A percentile compares a stretch with the other conserved stretches of the same genome.
These are phyloP conservation scores for Lepilemur ruficaudatus DNA, from an alignment of 2,797 vertebrate species.

Conservation along the genomic window DNA sequence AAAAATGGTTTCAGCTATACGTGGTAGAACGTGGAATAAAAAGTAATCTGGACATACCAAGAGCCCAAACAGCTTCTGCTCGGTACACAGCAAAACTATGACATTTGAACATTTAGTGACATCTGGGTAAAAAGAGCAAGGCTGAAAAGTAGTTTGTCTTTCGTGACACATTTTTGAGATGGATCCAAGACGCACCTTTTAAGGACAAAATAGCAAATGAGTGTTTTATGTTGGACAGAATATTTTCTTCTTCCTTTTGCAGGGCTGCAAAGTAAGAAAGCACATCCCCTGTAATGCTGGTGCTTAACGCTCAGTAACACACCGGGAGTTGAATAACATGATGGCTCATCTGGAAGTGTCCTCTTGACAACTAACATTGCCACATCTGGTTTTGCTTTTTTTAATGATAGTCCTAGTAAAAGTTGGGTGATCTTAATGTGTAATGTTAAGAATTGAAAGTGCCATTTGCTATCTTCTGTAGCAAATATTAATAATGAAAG, in stretches of 20 bases:
- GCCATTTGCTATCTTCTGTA: neutral
- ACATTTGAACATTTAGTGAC: constrained; percentile 48
- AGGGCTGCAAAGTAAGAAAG: constrained; percentile 27
- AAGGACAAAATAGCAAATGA: constrained; percentile 48
- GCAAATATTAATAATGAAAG: constrained; percentile 11
- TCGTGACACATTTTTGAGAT: constrained; percentile 64
- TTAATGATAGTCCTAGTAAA: neutral
- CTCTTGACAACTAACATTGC: neutral
- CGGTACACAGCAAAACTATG: neutral
- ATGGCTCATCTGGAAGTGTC: neutral
- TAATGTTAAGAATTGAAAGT: neutral
- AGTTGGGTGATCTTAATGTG: neutral
- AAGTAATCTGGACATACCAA: neutral
- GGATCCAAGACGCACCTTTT: constrained; percentile 66
- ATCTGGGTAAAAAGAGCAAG: neutral
- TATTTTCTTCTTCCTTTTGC: constrained; percentile 46
- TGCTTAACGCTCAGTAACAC: neutral
- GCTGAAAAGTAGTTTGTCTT: neutral
- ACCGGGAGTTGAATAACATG: neutral
- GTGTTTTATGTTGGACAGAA: neutral
- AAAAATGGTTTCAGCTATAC: neutral
- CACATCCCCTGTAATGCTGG: neutral
- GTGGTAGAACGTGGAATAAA: neutral
- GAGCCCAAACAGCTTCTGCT: neutral
- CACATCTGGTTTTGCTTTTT: neutral